Conservation (phyloP, 2,113 vertebrate genomes). For the Nothobranchius furzeri region DNA sequence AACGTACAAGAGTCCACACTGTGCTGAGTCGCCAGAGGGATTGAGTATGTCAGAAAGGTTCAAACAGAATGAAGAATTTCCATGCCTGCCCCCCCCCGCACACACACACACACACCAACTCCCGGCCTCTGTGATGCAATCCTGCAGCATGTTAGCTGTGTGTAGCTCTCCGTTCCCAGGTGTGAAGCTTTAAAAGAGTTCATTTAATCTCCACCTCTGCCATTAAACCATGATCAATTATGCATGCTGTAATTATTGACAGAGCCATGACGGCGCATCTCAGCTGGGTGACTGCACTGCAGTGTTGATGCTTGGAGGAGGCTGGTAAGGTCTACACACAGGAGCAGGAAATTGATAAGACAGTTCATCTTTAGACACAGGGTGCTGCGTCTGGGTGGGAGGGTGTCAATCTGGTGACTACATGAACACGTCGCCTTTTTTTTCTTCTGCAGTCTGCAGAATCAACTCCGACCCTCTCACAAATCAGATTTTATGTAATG, state of each 20-base stretch:
- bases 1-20: conserved; percentile 8
- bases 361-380: conserved; percentile 29
- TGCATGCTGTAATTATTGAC: conserved; percentile 77
- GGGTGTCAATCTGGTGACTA: conserved; percentile 38
- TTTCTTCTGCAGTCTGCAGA: conserved; percentile 22
- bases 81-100: conserved; percentile 30
- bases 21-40: conserved; percentile 62
- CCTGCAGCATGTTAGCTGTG: conserved; percentile 33
- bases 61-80: conserved; percentile 75
- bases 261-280: conserved; percentile 31
- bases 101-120: conserved; percentile 8
- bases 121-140: conserved; percentile 47
- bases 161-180: conserved; percentile 33
- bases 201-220: conserved; percentile 42
- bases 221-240: conserved; percentile 70
- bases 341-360: conserved; percentile 42
- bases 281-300: conserved; percentile 65
- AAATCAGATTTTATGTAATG: conserved; percentile 59
- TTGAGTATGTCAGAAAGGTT: conserved; percentile 65
- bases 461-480: conserved; percentile 50
- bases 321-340: conserved; percentile 43
- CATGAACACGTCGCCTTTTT: conserved; percentile 12
- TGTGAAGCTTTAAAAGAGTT: conserved; percentile 38
- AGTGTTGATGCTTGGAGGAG: conserved; percentile 62
- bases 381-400: conserved; percentile 19